Percentiles rank a stretch among this genome's conserved stretches.
Conservation (phyloP, 2,113 vertebrate species). For the Plestiodon gilberti region DNA sequence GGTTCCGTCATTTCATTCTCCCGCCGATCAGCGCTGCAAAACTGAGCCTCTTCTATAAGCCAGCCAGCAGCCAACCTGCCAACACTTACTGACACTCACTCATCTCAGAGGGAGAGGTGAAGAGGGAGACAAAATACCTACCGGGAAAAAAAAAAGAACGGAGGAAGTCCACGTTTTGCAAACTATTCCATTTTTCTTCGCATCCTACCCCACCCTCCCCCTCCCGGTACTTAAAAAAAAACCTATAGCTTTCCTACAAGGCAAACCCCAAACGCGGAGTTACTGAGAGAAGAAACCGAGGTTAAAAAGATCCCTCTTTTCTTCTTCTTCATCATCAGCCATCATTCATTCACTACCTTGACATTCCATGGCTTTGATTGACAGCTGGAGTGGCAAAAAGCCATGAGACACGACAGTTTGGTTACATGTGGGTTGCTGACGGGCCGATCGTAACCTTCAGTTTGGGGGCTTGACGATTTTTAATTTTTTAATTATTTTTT, state of each 20-base stretch:
- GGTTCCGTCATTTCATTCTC: constrained; percentile 99
- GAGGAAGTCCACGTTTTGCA: constrained; percentile 84
- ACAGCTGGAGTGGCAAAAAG: constrained; percentile 99
- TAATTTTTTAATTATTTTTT: constrained; percentile 59
- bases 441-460: constrained; percentile 97
- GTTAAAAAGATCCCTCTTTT: constrained; percentile 96
- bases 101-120: constrained; percentile 90
- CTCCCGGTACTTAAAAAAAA: constrained; percentile 74
- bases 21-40: constrained; percentile 96
- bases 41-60: constrained; percentile 96
- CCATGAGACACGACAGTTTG: constrained; percentile 99
- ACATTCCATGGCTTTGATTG: constrained; percentile 99
- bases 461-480: constrained; percentile 89
- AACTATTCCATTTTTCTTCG: constrained; percentile 85
- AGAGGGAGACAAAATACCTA: constrained; percentile 88
- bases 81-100: constrained; percentile 98
- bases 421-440: constrained; percentile 99
- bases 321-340: constrained; percentile 97
- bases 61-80: constrained; percentile 98
- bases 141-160: constrained; percentile 75
- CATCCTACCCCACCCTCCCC: constrained; percentile 70
- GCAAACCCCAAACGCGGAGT: constrained; percentile 90
- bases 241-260: constrained; percentile 86
- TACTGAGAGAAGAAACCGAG: constrained; percentile 87
- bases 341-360: constrained; percentile 99